These are phyloP conservation scores for Heteromormyrus szaboi DNA, from an alignment of 2,797 vertebrate species.

Conservation along the genomic window DNA sequence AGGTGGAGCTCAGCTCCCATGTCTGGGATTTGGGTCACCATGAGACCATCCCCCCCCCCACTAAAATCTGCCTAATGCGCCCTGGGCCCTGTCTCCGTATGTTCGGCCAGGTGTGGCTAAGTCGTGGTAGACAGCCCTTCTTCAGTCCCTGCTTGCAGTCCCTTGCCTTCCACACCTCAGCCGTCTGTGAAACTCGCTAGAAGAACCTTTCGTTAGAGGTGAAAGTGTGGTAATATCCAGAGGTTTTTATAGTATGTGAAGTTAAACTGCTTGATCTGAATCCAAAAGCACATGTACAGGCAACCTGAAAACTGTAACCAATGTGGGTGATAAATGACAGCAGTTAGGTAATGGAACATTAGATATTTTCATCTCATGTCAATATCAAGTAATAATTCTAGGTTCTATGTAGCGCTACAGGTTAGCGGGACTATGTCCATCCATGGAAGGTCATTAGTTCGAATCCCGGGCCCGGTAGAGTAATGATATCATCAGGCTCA, in stretches of 20 bases:
- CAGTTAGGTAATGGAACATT: background rate
- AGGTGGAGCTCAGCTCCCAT: background rate
- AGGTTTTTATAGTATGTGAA: background rate
- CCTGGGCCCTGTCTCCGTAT: background rate
- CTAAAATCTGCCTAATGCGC: background rate
- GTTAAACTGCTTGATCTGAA: background rate
- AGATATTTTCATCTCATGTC: background rate
- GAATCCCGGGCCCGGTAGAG: background rate
- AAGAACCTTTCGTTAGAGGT: background rate
- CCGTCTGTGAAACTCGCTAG: background rate
- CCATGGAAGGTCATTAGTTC: background rate
- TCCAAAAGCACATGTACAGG: background rate
- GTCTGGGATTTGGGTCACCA: background rate
- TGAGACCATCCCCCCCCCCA: background rate
- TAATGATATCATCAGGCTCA: background rate
- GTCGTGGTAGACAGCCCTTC: background rate
- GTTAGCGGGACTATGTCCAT: background rate
- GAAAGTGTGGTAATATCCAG: background rate
- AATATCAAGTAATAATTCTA: background rate
- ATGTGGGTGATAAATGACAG: background rate
- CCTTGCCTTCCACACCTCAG: background rate
- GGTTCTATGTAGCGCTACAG: background rate
- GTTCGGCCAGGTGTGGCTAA: background rate
- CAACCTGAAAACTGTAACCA: background rate
- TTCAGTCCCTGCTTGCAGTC: background rate